phyloP scores from a whole-genome alignment of 2,113 vertebrate species.

The Varanus salvator region DNA sequence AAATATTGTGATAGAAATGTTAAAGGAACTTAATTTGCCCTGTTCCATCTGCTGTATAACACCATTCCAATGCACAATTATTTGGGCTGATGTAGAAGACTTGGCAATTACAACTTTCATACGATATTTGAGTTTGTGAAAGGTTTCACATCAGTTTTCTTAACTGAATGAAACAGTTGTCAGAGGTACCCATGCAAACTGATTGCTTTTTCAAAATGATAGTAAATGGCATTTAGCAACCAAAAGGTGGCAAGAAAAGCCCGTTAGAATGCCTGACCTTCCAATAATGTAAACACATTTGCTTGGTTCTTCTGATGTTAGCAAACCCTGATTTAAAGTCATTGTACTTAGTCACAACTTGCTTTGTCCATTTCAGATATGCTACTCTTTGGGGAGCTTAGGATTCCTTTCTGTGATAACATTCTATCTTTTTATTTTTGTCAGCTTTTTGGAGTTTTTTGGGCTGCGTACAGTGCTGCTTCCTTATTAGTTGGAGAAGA shows the following conservation, averaged over 20 bases:
- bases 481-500: slow-evolving; percentile 97
- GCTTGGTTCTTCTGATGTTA: neutral
- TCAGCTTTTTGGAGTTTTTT: slow-evolving; percentile 97
- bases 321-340: neutral
- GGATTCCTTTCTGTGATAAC: slow-evolving; percentile 54
- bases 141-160: neutral
- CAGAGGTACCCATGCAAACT: neutral
- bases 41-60: neutral
- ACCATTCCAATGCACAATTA: neutral
- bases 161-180: neutral
- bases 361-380: neutral
- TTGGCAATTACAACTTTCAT: neutral
- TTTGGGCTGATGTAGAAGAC: neutral
- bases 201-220: neutral
- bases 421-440: slow-evolving; percentile 63
- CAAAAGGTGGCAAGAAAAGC: neutral
- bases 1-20: neutral
- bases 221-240: neutral
- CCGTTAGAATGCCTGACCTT: neutral
- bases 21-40: neutral
- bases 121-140: neutral
- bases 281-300: neutral
- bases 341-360: neutral
- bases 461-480: slow-evolving; percentile 98
- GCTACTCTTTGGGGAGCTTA: neutral